phyloP scores from a whole-genome alignment of 30 jellyfish, hydroid and myxozoan genomes.

The Chironex yamaguchii region DNA sequence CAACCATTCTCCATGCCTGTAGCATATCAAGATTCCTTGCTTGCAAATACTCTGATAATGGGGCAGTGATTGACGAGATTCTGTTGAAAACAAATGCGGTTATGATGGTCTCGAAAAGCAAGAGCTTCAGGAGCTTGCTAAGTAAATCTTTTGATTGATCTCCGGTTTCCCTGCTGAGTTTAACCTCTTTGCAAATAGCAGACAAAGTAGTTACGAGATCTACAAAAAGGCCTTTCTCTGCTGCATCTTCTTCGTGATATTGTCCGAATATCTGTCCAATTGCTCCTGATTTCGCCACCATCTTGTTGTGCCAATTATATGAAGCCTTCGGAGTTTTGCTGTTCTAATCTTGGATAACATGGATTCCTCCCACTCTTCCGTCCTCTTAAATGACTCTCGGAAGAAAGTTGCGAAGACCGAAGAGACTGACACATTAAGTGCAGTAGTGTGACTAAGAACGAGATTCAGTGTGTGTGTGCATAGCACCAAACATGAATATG shows the following conservation, averaged over 20 bases:
- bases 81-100: no score
- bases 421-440: conserved; percentile 24
- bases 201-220: conserved; percentile 14
- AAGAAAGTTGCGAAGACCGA: conserved; percentile 34
- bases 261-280: neutral
- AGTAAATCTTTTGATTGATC: neutral
- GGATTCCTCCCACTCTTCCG: conserved; percentile 11
- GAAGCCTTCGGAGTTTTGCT: no score
- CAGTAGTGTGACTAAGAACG: conserved; percentile 23
- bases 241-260: neutral
- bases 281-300: no score
- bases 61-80: no score
- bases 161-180: neutral
- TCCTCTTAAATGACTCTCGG: conserved; percentile 13
- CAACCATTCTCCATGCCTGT: no score
- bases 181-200: neutral
- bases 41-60: no score
- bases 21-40: no score
- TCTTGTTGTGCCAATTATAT: no score
- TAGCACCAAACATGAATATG: conserved; percentile 52
- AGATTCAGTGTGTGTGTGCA: conserved; percentile 45
- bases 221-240: conserved; percentile 1
- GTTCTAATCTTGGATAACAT: neutral
- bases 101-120: conserved; percentile 8
- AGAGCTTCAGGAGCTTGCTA: conserved; percentile 37